phyloP scores from a whole-genome alignment of 1,140 invertebrate species.

The Stegodyphus dumicola region DNA sequence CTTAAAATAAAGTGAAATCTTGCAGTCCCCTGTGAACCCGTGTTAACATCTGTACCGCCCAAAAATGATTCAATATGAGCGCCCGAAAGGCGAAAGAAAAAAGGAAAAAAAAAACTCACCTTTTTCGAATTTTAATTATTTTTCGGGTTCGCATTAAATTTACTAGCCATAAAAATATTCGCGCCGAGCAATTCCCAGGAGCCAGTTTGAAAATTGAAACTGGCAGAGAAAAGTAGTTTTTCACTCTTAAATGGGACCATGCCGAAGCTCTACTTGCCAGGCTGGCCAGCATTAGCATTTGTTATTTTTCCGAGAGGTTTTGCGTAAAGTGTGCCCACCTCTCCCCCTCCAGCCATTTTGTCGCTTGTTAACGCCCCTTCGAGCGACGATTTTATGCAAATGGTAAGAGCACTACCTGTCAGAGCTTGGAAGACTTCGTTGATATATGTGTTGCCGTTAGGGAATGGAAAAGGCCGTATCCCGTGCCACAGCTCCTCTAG shows the following conservation, averaged over 20 bases:
- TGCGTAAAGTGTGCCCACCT: slow-evolving; percentile 18
- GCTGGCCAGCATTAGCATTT: slow-evolving; percentile 53
- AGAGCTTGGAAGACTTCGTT: slow-evolving; percentile 20
- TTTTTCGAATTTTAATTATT: slow-evolving; percentile 60
- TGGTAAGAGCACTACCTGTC: slow-evolving; percentile 56
- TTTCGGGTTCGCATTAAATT: slow-evolving; percentile 58
- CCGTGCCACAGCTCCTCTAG: background rate
- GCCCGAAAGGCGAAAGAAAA: slow-evolving; percentile 6
- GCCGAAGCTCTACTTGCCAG: slow-evolving; percentile 32
- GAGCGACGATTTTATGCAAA: slow-evolving; percentile 59
- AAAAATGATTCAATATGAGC: slow-evolving; percentile 42
- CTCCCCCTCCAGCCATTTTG: slow-evolving; percentile 17
- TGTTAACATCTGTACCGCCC: slow-evolving; percentile 55
- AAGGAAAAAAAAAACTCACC: slow-evolving; percentile 20
- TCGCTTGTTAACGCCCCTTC: slow-evolving; percentile 49
- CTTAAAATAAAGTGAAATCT: slow-evolving; percentile 34
- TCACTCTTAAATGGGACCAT: slow-evolving; percentile 50
- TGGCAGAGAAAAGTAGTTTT: slow-evolving; percentile 53
- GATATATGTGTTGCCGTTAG: slow-evolving; percentile 53
- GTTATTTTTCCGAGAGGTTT: slow-evolving; percentile 50
- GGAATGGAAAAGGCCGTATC: slow-evolving; percentile 28
- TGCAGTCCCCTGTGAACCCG: slow-evolving; percentile 28
- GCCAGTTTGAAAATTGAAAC: slow-evolving; percentile 59
- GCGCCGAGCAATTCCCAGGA: slow-evolving; percentile 24
- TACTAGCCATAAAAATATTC: slow-evolving; percentile 53